Percentiles rank a stretch among this genome's conserved stretches.
Conservation (phyloP, 2,888 invertebrate species). For the Abscondita cerata region DNA sequence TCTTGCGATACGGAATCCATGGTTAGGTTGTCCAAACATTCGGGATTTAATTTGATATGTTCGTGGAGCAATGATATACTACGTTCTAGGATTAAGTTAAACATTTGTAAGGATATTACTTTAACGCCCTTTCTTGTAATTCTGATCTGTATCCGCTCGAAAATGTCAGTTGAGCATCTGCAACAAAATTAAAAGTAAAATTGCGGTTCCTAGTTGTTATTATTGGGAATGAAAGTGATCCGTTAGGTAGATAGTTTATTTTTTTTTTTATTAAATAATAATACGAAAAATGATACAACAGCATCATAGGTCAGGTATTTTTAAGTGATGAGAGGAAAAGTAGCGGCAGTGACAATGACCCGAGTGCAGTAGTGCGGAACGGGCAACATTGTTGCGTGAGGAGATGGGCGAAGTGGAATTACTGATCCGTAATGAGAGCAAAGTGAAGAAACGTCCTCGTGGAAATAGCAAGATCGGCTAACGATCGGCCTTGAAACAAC, state of each 20-base stretch:
- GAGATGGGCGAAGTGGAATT: conserved; percentile 54
- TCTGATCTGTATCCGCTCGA: conserved; percentile 69
- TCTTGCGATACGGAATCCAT: conserved; percentile 64
- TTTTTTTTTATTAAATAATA: conserved; percentile 8
- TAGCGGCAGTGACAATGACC: conserved; percentile 47
- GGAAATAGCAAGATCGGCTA: conserved; percentile 56
- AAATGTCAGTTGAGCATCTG: conserved; percentile 65
- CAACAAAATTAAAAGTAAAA: conserved; percentile 44
- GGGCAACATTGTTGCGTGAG: conserved; percentile 45
- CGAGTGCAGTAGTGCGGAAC: conserved; percentile 46
- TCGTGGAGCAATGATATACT: conserved; percentile 75
- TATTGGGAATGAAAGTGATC: conserved; percentile 30
- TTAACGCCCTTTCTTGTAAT: conserved; percentile 80
- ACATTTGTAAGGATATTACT: conserved; percentile 88
- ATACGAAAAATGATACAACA: too few relatives aligned
- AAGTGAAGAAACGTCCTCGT: conserved; percentile 53
- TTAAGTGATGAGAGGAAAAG: conserved; percentile 16
- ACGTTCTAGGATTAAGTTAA: conserved; percentile 82
- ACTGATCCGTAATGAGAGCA: conserved; percentile 56
- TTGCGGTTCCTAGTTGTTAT: not conserved
- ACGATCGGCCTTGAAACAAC: conserved; percentile 61
- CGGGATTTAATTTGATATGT: conserved; percentile 57
- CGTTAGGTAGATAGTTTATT: conserved; percentile 28
- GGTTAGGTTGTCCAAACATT: conserved; percentile 45
- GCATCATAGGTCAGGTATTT: conserved; percentile 33